Evolutionary conservation across 2,888 invertebrate species (phyloP).

Genomic region (Rutpela maculata): DNA sequence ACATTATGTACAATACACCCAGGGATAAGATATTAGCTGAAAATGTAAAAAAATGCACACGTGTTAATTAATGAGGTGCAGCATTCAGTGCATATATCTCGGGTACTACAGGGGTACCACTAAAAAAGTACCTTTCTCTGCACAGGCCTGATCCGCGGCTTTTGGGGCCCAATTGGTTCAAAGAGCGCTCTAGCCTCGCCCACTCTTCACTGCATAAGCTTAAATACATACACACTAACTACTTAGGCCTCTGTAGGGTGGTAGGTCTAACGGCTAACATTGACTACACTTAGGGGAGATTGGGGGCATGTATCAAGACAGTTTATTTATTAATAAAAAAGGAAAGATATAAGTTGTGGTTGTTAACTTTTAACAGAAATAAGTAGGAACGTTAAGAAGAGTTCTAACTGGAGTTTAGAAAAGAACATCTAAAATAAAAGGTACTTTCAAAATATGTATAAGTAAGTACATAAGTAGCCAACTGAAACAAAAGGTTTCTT

Average conservation of each 20-base stretch:
- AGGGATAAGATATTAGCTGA: conserved; percentile 13
- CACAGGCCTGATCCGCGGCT: conserved; percentile 74
- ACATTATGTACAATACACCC: conserved; percentile 12
- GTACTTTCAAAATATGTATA: too few species aligned
- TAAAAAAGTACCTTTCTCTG: conserved; percentile 75
- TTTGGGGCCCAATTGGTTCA: conserved; percentile 73
- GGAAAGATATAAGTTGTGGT: not conserved
- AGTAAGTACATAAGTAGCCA: too few species aligned
- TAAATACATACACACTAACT: conserved; percentile 69
- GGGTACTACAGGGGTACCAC: conserved; percentile 64
- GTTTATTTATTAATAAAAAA: conserved; percentile 40
- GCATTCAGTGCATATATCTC: conserved; percentile 69
- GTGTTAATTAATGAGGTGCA: conserved; percentile 68
- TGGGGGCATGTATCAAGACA: conserved; percentile 50
- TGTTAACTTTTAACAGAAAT: conserved; percentile 17
- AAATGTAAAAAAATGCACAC: conserved; percentile 44
- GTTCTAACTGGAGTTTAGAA: too few species aligned
- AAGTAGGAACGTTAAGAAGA: too few species aligned
- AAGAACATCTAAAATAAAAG: not conserved
- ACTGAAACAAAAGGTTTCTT: too few species aligned
- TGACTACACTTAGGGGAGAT: conserved; percentile 15
- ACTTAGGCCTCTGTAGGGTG: conserved; percentile 49
- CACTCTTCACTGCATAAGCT: conserved; percentile 73
- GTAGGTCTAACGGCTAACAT: conserved; percentile 30
- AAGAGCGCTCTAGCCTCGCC: conserved; percentile 72